These are phyloP conservation scores for Labeo rohita DNA, from an alignment of 2,113 vertebrate species.

Conservation along the genomic window DNA sequence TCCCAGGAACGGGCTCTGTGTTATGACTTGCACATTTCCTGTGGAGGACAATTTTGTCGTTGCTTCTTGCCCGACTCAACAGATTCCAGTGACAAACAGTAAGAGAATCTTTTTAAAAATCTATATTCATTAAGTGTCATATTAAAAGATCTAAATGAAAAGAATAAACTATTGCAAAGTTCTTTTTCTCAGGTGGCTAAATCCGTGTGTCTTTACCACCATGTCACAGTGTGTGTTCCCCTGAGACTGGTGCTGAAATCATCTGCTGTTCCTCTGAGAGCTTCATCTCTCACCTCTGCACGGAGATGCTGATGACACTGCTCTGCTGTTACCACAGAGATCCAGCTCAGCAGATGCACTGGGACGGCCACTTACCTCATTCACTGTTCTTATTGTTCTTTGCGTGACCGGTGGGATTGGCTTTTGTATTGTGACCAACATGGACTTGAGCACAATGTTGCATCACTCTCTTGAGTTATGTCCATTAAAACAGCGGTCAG, in stretches of 20 bases:
- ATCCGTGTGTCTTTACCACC: neutral
- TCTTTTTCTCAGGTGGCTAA: neutral
- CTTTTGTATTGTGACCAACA: neutral
- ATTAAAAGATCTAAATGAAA: neutral
- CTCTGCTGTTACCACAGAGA: constrained; percentile 10
- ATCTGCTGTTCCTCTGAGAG: neutral
- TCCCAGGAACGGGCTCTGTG: neutral
- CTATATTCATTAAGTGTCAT: neutral
- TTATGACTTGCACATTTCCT: constrained; percentile 2
- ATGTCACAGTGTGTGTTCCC: neutral
- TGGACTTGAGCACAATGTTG: neutral
- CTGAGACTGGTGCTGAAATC: neutral
- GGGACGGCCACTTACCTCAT: neutral
- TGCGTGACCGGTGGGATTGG: neutral
- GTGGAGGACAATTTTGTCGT: neutral
- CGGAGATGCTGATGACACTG: neutral
- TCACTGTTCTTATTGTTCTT: neutral
- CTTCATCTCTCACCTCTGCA: neutral
- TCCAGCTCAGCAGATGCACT: neutral
- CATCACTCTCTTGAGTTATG: neutral
- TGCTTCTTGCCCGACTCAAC: neutral
- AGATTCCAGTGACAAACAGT: neutral
- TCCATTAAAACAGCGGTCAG: neutral
- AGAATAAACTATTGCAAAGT: neutral
- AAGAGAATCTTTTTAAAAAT: neutral